These are phyloP conservation scores for Drosophila mayaguana DNA, from an alignment of 2,888 invertebrate genomes.

Conservation along the genomic window DNA sequence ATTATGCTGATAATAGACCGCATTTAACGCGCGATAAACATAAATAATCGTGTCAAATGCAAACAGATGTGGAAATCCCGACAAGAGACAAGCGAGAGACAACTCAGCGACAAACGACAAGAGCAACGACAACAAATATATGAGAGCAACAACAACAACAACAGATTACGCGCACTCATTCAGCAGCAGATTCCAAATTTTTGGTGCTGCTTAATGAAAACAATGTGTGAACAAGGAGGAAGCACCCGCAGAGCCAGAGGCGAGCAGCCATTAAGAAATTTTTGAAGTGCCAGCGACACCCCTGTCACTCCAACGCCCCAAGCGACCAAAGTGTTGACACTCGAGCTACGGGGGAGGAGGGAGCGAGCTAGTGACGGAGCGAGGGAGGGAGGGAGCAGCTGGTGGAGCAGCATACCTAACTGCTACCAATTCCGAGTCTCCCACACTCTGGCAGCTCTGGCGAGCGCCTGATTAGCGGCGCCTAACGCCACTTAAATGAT, in stretches of 20 bases:
- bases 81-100: constrained; percentile 35
- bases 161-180: constrained; percentile 68
- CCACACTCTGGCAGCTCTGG: neutral
- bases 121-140: constrained; percentile 19
- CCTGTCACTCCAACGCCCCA: constrained; percentile 1
- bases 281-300: constrained; percentile 55
- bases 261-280: constrained; percentile 73
- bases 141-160: constrained; percentile 23
- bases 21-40: constrained; percentile 83
- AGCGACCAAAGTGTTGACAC: constrained; percentile 61
- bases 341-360: constrained; percentile 9
- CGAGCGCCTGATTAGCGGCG: constrained; percentile 39
- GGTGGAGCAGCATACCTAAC: constrained; percentile 5
- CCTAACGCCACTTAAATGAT: constrained; percentile 66
- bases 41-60: constrained; percentile 83
- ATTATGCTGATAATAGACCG: constrained; percentile 83
- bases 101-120: constrained; percentile 31
- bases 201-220: constrained; percentile 81
- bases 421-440: neutral
- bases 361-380: too few species aligned
- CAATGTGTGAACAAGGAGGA: constrained; percentile 83
- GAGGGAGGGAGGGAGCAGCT: neutral
- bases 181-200: constrained; percentile 49
- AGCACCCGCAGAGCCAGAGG: constrained; percentile 41
- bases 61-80: constrained; percentile 72